Base-by-base conservation (phyloP, 2,113 vertebrate species). In the Pelecanoides urinatrix region DNA sequence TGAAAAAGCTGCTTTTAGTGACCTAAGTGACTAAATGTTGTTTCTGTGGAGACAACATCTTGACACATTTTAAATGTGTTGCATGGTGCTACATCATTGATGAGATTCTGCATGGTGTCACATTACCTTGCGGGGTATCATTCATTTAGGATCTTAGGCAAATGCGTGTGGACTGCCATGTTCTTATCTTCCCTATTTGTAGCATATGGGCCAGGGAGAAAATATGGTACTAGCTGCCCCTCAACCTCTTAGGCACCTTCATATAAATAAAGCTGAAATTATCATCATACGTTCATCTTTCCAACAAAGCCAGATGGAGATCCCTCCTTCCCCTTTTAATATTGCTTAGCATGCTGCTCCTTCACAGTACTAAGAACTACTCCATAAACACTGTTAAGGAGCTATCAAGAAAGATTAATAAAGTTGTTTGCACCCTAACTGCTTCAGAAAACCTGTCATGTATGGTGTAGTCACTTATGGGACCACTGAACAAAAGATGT, bases 1-100 rank as follows among this genome's bases (percentile, higher is more conserved):
- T 96, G 88, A 94, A 96, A 97, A 97, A 85, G 74, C 34, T 94
- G 79, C 68, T 95, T 96, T 96, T 80, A 89, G 71, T 90, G 95
- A 94, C 92, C 91, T 86, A 79, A 94, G 52, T 62, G 30, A 92
- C 85, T 58, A 90, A 95, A 86, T 40, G 62, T 75, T 92, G 65
- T 59, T 72, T 88, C 66, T 55, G 56, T 84, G 73, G 44, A 88
- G 58, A 67, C 85, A 87, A 68, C 34, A 89, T 68, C 82, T 66
- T 94, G 89, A 91, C 73, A 87, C 8, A 32, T 90, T 95, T 93
- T 62, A 52, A 76, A 95, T 70, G 40, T 53, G 45, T 80, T 90
- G 49, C 73, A 58, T 22, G 27, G 71, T 34, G 45, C 34, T 81
- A 50, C 52, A 71, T 95, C 80, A 27, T 3, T 90, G 74, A 40